Evolutionary conservation across 1,140 invertebrate genomes (phyloP).

Genomic region (Doryteuthis pealeii): DNA sequence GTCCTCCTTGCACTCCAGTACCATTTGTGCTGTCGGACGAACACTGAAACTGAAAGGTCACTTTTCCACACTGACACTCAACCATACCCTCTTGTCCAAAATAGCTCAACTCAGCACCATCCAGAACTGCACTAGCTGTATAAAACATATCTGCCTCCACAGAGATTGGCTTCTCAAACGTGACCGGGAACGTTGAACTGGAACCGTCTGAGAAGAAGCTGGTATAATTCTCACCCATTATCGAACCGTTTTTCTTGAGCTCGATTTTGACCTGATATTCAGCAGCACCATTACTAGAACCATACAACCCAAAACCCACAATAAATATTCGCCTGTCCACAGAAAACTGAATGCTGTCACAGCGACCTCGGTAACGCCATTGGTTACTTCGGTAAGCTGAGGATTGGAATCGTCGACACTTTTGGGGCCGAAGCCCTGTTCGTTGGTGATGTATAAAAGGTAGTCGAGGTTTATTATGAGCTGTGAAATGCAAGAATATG

Average conservation of each 20-base stretch:
- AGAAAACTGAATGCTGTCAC: constrained; percentile 82
- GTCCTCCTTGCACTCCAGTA: constrained; percentile 85
- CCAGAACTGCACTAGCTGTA: constrained; percentile 82
- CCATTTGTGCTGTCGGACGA: constrained; percentile 89
- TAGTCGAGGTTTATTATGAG: constrained; percentile 74
- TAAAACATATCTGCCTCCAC: constrained; percentile 78
- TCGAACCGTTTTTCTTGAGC: constrained; percentile 73
- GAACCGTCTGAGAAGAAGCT: constrained; percentile 80
- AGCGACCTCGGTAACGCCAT: constrained; percentile 85
- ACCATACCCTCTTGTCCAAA: constrained; percentile 80
- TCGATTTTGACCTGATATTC: constrained; percentile 82
- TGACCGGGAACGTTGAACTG: constrained; percentile 75
- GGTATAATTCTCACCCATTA: constrained; percentile 75
- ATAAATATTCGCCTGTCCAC: constrained; percentile 82
- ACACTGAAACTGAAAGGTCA: constrained; percentile 85
- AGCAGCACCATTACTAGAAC: constrained; percentile 78
- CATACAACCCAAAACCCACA: constrained; percentile 84
- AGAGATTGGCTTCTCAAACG: constrained; percentile 85
- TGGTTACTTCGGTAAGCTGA: constrained; percentile 95
- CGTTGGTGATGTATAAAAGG: constrained; percentile 79
- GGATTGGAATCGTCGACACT: constrained; percentile 92
- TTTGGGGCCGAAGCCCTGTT: constrained; percentile 82
- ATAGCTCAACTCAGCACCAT: constrained; percentile 83
- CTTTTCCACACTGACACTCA: constrained; percentile 71
- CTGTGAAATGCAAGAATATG: constrained; percentile 78